A percentile compares a stretch with the other conserved stretches of the same genome.
Evolutionary conservation across 2,888 invertebrate genomes (phyloP).

Genomic region (Colostygia pectinataria): DNA sequence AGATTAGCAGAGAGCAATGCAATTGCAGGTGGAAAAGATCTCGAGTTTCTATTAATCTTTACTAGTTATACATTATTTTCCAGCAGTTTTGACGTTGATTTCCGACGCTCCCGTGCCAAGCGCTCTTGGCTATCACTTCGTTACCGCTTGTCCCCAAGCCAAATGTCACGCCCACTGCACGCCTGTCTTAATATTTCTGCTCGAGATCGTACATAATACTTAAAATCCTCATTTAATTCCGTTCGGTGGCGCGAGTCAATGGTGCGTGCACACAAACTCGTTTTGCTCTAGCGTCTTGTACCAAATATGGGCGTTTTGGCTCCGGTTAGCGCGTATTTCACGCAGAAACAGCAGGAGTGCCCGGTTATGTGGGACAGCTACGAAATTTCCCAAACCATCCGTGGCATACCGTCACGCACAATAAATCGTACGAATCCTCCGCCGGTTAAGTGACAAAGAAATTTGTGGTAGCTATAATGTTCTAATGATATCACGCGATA

Average conservation of each 20-base stretch:
- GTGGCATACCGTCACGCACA: constrained; percentile 55
- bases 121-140: constrained; percentile 49
- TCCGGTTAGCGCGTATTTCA: constrained; percentile 37
- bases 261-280: constrained; percentile 38
- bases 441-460: constrained; percentile 68
- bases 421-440: constrained; percentile 58
- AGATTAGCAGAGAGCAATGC: background rate
- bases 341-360: constrained; percentile 40
- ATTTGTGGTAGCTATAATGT: constrained; percentile 66
- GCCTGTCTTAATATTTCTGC: constrained; percentile 37
- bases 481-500: constrained; percentile 69
- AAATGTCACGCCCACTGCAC: constrained; percentile 44
- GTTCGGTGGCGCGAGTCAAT: constrained; percentile 36
- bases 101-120: constrained; percentile 46
- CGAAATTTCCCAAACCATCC: constrained; percentile 47
- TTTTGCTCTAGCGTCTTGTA: constrained; percentile 36
- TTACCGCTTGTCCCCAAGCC: constrained; percentile 47
- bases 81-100: constrained; percentile 39
- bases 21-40: background rate
- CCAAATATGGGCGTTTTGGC: constrained; percentile 42
- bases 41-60: background rate
- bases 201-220: constrained; percentile 27
- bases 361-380: constrained; percentile 44
- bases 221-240: constrained; percentile 39
- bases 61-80: constrained; percentile 33